phyloP scores from a whole-genome alignment of 2,888 invertebrate species.

The Aporophyla lueneburgensis region DNA sequence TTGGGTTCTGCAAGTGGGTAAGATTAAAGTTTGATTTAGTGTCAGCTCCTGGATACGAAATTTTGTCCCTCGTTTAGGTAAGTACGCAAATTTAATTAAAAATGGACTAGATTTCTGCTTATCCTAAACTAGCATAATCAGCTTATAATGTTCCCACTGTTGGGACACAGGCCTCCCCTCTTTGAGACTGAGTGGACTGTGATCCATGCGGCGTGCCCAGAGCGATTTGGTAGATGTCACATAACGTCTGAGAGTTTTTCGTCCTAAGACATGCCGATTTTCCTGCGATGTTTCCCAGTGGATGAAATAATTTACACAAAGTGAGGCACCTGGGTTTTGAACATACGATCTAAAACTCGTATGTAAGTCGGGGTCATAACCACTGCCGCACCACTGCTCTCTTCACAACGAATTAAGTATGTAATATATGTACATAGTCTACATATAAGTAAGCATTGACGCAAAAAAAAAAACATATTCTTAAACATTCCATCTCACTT shows the following conservation, averaged over 20 bases:
- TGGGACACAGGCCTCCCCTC: neutral
- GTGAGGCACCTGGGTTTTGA: neutral
- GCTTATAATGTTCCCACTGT: too few relatives aligned
- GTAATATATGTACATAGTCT: neutral
- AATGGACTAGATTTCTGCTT: neutral
- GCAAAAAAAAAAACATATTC: neutral
- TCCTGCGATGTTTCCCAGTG: neutral
- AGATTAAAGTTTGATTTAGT: neutral
- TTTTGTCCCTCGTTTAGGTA: neutral
- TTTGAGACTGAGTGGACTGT: neutral
- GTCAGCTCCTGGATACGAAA: neutral
- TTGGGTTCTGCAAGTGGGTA: conserved; percentile 66
- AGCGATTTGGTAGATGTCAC: neutral
- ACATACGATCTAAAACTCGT: neutral
- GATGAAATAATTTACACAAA: neutral
- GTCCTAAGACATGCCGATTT: neutral
- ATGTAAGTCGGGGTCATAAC: too few relatives aligned
- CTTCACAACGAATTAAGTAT: neutral
- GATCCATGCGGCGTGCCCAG: neutral
- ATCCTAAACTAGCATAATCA: neutral
- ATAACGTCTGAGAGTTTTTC: neutral
- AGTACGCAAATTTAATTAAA: neutral
- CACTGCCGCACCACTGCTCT: neutral
- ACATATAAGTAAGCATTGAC: neutral
- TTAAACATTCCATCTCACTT: neutral